A percentile compares a stretch with the other conserved stretches of the same genome.
Evolutionary conservation across 2,888 invertebrate species (phyloP).

Genomic region (Noctua pronuba): DNA sequence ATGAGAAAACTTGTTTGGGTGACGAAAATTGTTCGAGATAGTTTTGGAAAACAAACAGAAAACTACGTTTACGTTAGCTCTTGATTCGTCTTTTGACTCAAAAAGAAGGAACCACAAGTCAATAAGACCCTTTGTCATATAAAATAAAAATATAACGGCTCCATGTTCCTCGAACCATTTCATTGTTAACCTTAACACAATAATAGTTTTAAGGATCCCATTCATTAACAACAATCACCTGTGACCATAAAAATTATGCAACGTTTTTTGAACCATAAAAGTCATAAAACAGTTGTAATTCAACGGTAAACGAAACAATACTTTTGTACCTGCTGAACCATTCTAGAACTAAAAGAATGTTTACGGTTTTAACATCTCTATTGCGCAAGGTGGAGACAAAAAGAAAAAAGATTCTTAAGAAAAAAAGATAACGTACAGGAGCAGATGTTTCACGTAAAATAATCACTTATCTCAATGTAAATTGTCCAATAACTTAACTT

Average conservation of each 20-base stretch:
- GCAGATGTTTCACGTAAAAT: constrained; percentile 53
- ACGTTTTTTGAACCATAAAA: constrained; percentile 79
- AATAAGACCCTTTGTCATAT: constrained; percentile 13
- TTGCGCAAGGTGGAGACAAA: constrained; percentile 33
- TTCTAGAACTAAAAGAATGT: constrained; percentile 48
- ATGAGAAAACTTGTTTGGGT: constrained; percentile 12
- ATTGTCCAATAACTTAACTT: constrained; percentile 56
- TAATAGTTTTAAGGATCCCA: constrained; percentile 68
- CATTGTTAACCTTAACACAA: constrained; percentile 66
- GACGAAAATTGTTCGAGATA: constrained; percentile 4
- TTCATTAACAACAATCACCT: constrained; percentile 77
- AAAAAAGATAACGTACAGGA: constrained; percentile 10
- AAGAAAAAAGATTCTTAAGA: constrained; percentile 16
- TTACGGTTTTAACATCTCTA: constrained; percentile 49
- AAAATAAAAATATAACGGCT: constrained; percentile 47
- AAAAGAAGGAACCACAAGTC: constrained; percentile 7
- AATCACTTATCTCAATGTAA: constrained; percentile 50
- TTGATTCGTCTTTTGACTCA: not conserved
- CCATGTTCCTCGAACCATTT: constrained; percentile 60
- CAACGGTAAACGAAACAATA: constrained; percentile 78
- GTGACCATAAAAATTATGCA: constrained; percentile 80
- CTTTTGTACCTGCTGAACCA: constrained; percentile 78
- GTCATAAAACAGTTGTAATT: constrained; percentile 79
- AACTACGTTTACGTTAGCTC: not conserved
- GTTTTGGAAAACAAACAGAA: constrained; percentile 9